Evolutionary conservation across 2,113 vertebrate genomes (phyloP), one percentile per base, ranked within the genome.

Genomic region (Heptranchias perlo): DNA sequence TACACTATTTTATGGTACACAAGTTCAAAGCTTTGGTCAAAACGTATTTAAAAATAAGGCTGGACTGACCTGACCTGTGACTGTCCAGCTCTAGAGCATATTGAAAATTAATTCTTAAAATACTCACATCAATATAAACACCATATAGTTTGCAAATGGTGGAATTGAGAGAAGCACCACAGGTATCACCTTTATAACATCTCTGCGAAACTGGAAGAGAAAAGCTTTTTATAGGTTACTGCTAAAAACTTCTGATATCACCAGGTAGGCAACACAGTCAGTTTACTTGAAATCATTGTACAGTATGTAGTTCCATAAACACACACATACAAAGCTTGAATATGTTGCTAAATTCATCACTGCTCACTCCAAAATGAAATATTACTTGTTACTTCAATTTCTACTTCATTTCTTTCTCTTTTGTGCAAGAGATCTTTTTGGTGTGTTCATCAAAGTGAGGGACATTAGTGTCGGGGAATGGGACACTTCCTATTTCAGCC

Each of bases 121-220:
- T 96, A 99, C 99, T 99, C 97, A 99, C 99, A 99, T 99, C 86
- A 99, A 96, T 96, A 98, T 35, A 96, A 99, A 97, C 96, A 99
- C 98, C 96, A 99, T 96, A 97, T 99, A 99, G 98, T 99, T 99
- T 97, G 99, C 98, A 96, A 99, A 99, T 31, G 99, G 99, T 3
- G 99, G 99, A 96, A 99, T 97, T 62, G 99, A 98, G 95, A 99
- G 97, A 96, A 99, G 14, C 96, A 98, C 97, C 95, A 99, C 96
- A 8, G 99, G 99, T 96, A 98, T 7, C 95, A 98, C 98, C 97
- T 99, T 99, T 96, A 98, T 97, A 96, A 99, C 0, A 13, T 99
- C 97, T 97, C 97, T 98, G 96, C 98, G 98, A 96, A 99, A 98
- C 99, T 99, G 97, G 58, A 64, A 94, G 21, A 97, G 96, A 96